A percentile compares a stretch with the other conserved stretches of the same genome.
phyloP scores from a whole-genome alignment of 2,113 vertebrate genomes.

The Zapornia atra region DNA sequence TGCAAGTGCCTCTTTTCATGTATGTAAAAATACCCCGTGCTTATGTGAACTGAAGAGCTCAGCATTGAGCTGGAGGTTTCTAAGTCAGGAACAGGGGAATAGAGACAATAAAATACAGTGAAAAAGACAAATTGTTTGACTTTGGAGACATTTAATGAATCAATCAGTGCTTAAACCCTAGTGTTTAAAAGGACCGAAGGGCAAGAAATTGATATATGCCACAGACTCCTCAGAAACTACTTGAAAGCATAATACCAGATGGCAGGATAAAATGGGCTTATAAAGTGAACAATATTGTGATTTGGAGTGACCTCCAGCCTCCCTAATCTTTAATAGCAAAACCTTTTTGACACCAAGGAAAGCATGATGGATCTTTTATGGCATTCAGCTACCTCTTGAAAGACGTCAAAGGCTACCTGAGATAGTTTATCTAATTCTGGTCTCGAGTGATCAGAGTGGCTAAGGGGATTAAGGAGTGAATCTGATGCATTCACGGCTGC shows the following conservation, averaged over 20 bases:
- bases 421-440: not conserved
- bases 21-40: not conserved
- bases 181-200: not conserved
- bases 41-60: not conserved
- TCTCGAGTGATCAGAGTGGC: not conserved
- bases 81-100: not conserved
- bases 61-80: not conserved
- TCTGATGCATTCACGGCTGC: not conserved
- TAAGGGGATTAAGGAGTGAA: not conserved
- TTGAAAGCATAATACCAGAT: not conserved
- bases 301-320: constrained; percentile 9
- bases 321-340: not conserved
- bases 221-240: not conserved
- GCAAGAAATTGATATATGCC: not conserved
- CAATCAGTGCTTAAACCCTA: not conserved
- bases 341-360: constrained; percentile 13
- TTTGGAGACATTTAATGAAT: constrained; percentile 17
- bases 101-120: not conserved
- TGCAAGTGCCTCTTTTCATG: not conserved
- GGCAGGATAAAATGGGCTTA: constrained; percentile 20
- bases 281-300: not conserved
- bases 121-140: not conserved
- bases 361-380: constrained; percentile 27
- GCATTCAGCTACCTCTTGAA: not conserved
- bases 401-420: not conserved